Evolutionary conservation across 2,888 invertebrate species (phyloP).

Genomic region (Platypus cylindrus): DNA sequence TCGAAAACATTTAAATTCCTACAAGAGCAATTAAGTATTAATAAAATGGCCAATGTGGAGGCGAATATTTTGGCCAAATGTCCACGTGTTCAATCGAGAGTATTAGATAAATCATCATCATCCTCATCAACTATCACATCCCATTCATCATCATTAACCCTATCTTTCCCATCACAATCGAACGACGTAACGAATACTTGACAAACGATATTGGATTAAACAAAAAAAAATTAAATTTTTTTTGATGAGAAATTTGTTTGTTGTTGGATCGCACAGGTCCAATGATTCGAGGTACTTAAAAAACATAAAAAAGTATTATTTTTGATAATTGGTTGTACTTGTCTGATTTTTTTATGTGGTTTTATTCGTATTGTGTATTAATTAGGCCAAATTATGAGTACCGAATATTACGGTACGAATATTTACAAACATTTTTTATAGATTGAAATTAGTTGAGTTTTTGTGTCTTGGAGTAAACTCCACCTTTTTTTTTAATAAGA

Average conservation of each 20-base stretch:
- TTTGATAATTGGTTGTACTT: constrained; percentile 9
- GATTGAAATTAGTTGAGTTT: constrained; percentile 10
- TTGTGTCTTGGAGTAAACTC: constrained; percentile 39
- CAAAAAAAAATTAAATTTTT: constrained; percentile 21
- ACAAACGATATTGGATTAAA: constrained; percentile 23
- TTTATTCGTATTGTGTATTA: constrained; percentile 21
- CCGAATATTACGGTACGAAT: no score
- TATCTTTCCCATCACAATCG: constrained; percentile 24
- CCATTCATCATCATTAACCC: no score
- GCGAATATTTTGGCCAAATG: constrained; percentile 47
- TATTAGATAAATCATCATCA: constrained; percentile 26
- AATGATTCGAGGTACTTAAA: constrained; percentile 19
- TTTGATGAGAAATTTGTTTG: no score
- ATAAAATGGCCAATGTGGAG: constrained; percentile 33
- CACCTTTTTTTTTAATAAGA: no score
- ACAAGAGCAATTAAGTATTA: constrained; percentile 36
- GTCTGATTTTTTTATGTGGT: constrained; percentile 18
- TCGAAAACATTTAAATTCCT: constrained; percentile 45
- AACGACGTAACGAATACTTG: constrained; percentile 29
- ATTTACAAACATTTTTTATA: constrained; percentile 4
- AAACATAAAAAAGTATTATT: constrained; percentile 16
- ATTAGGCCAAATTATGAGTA: constrained; percentile 26
- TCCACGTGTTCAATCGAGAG: constrained; percentile 46
- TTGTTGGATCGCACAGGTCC: constrained; percentile 19
- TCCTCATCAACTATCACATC: constrained; percentile 18